Conservation (phyloP, 2,888 invertebrate species). For the Netelia virgata region DNA sequence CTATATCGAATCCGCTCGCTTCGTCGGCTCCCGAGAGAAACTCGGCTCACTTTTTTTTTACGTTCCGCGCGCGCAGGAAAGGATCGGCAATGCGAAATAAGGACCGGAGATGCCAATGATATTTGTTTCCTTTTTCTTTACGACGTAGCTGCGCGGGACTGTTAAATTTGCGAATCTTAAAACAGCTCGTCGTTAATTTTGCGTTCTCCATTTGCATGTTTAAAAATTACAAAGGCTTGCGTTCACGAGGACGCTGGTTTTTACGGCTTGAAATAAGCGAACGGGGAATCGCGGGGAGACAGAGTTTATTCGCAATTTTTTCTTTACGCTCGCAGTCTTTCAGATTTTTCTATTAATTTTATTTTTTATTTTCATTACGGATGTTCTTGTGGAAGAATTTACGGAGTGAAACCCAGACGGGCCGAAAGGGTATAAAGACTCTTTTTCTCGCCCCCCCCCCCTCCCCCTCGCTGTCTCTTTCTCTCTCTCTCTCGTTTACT, state of each 20-base stretch:
- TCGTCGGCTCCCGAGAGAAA: constrained; percentile 69
- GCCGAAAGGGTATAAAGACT: constrained; percentile 43
- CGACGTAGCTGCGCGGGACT: constrained; percentile 1
- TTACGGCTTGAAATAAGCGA: background rate
- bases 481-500: constrained; percentile 12
- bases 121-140: constrained; percentile 1
- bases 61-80: constrained; percentile 28
- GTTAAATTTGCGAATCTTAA: constrained; percentile 22
- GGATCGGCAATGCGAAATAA: constrained; percentile 19
- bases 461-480: background rate
- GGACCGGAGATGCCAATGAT: constrained; percentile 28
- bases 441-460: constrained; percentile 40
- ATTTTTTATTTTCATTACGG: constrained; percentile 45
- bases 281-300: background rate
- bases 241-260: background rate
- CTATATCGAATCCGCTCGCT: constrained; percentile 76
- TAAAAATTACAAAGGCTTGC: constrained; percentile 29
- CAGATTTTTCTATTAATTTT: constrained; percentile 20
- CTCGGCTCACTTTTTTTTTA: constrained; percentile 33
- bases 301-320: constrained; percentile 17
- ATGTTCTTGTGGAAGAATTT: constrained; percentile 11
- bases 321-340: background rate
- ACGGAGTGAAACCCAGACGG: constrained; percentile 15
- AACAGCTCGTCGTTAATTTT: constrained; percentile 17
- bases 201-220: constrained; percentile 9